phyloP scores from a whole-genome alignment of 2,888 invertebrate genomes.

The Lycophotia porphyrea region DNA sequence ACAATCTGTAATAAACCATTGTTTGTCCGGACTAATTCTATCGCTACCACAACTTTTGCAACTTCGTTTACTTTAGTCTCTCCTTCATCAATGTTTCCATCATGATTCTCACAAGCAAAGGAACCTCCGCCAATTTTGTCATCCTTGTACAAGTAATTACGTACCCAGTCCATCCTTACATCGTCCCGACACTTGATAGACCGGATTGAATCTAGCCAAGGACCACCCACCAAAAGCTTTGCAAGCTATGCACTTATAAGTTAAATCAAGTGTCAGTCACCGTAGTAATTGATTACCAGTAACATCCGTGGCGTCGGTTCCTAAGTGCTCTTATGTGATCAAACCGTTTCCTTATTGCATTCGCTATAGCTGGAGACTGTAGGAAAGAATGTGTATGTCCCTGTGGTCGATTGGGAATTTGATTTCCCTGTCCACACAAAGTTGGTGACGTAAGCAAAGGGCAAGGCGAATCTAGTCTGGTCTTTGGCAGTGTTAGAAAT shows the following conservation, averaged over 20 bases:
- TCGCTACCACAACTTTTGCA: background rate
- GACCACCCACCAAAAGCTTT: constrained; percentile 43
- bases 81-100: background rate
- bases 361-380: constrained; percentile 20
- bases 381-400: background rate
- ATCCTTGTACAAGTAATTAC: constrained; percentile 10
- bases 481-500: too few species aligned
- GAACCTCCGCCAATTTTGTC: background rate
- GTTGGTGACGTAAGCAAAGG: too few species aligned
- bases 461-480: background rate
- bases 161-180: background rate
- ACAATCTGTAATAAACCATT: background rate
- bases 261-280: constrained; percentile 41
- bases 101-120: background rate
- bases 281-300: constrained; percentile 50
- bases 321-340: constrained; percentile 29
- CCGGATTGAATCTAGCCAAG: constrained; percentile 28
- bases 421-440: background rate
- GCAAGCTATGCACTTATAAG: constrained; percentile 28
- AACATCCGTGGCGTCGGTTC: constrained; percentile 29
- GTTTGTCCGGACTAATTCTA: background rate
- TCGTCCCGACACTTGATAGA: constrained; percentile 2
- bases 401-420: background rate
- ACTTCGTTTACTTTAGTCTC: background rate
- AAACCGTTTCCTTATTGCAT: constrained; percentile 46